phyloP scores from a whole-genome alignment of 2,888 invertebrate species.

The Augiades crinisus region DNA sequence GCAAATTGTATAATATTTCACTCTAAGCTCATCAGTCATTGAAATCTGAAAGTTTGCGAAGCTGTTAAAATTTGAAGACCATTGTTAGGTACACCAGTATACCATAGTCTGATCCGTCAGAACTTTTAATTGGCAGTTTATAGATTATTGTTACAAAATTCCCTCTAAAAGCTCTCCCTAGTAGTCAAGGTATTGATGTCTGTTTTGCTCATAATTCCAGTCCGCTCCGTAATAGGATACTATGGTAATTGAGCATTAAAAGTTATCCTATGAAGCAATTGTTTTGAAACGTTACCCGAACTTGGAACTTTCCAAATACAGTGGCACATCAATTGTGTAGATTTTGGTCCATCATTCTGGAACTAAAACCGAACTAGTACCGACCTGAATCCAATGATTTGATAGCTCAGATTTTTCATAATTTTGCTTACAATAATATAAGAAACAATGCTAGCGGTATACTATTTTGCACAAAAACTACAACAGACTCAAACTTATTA shows the following conservation, averaged over 20 bases:
- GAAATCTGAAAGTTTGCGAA: conserved; percentile 43
- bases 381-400: no score
- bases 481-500: no score
- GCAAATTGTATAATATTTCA: conserved; percentile 7
- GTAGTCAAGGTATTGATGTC: conserved; percentile 39
- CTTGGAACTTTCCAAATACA: background rate
- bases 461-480: no score
- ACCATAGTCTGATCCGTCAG: conserved; percentile 48
- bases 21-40: conserved; percentile 9
- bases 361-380: no score
- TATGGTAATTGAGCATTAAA: conserved; percentile 16
- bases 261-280: background rate
- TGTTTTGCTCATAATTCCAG: conserved; percentile 8
- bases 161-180: conserved; percentile 18
- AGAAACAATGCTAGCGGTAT: no score
- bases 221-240: conserved; percentile 1
- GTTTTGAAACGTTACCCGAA: no score
- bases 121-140: conserved; percentile 75
- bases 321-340: no score
- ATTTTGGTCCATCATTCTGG: no score
- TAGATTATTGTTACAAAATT: conserved; percentile 37
- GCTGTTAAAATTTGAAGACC: conserved; percentile 61
- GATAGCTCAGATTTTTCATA: no score
- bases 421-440: no score
- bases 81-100: conserved; percentile 51